Evolutionary conservation across 1,140 invertebrate genomes (phyloP).

Genomic region (honey bee (Apis mellifera)): Amel_HAv3.1 CM009932.2:2587001-2587500

Average conservation of each 20-base stretch:
- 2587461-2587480: conserved; percentile 30
- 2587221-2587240: not conserved
- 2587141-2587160: no score
- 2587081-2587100: no score
- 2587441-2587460: conserved; percentile 33
- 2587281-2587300: not conserved
- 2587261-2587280: not conserved
- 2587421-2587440: conserved; percentile 27
- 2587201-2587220: not conserved
- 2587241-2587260: not conserved
- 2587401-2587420: not conserved
- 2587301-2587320: not conserved
- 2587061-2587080: no score
- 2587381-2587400: conserved; percentile 17
- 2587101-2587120: no score
- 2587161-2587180: not conserved
- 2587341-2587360: not conserved
- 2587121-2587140: no score
- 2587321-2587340: not conserved
- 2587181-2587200: not conserved
- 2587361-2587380: not conserved
- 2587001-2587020: no score
- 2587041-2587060: no score
- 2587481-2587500: conserved; percentile 21
- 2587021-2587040: no score